Conservation (phyloP, 2,888 invertebrate species). For the Pseudococcus viburni region DNA sequence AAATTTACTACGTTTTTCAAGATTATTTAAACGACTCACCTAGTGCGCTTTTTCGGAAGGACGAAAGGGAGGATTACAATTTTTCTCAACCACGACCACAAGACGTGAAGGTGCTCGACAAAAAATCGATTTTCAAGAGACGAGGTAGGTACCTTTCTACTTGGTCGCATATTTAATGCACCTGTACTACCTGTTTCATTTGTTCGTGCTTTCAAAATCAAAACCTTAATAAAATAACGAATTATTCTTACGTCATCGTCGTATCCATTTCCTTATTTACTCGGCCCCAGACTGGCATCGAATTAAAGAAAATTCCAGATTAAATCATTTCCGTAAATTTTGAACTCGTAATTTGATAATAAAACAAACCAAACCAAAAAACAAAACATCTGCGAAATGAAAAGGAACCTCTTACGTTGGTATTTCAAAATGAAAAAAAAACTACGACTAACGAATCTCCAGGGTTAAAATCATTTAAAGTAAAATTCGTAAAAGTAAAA, state of each 20-base stretch:
- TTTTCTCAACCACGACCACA: too few species aligned
- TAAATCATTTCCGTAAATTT: background rate
- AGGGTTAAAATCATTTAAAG: slow-evolving; percentile 50
- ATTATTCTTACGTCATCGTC: background rate
- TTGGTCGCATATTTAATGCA: too few species aligned
- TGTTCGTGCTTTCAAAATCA: too few species aligned
- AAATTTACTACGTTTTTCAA: too few species aligned
- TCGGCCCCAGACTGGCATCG: background rate
- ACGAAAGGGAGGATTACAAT: too few species aligned
- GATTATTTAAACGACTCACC: too few species aligned
- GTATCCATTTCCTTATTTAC: background rate
- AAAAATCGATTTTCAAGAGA: too few species aligned
- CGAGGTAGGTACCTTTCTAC: too few species aligned
- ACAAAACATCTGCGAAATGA: slow-evolving; percentile 17
- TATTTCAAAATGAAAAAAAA: background rate
- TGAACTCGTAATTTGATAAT: background rate
- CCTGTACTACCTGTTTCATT: too few species aligned
- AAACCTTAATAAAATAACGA: background rate
- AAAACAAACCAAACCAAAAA: background rate
- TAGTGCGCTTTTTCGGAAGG: too few species aligned
- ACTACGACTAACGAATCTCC: slow-evolving; percentile 13
- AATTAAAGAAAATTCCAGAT: slow-evolving; percentile 6
- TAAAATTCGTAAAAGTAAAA: slow-evolving; percentile 32
- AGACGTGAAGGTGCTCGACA: too few species aligned
- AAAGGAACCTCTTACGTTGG: slow-evolving; percentile 10